Evolutionary conservation across 1,140 invertebrate genomes (phyloP).

Genomic region (Ditylenchus dipsaci): DNA sequence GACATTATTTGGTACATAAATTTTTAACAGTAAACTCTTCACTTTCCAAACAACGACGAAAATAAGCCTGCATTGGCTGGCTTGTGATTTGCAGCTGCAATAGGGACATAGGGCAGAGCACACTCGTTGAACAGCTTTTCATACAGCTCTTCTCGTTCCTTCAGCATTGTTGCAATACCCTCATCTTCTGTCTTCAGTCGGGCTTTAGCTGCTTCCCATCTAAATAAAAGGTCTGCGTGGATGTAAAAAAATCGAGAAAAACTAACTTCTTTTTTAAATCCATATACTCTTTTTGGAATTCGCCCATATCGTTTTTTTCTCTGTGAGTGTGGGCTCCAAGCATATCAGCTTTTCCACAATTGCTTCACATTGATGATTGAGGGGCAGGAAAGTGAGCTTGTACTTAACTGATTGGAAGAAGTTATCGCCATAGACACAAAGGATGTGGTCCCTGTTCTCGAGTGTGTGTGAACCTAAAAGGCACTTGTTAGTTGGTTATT

Average conservation of each 20-base stretch:
- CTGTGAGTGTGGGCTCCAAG: conserved; percentile 33
- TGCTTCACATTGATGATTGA: conserved; percentile 16
- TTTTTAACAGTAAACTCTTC: not conserved
- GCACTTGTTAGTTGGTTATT: not conserved
- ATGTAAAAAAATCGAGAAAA: conserved; percentile 5
- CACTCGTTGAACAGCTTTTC: conserved; percentile 29
- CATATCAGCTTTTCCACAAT: conserved; percentile 34
- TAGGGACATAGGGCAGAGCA: conserved; percentile 8
- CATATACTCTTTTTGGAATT: conserved; percentile 54
- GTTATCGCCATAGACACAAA: conserved; percentile 57
- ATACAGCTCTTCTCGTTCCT: conserved; percentile 23
- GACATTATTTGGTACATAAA: no score
- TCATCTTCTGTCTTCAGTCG: conserved; percentile 24
- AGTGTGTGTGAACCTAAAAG: conserved; percentile 45
- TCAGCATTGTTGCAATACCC: conserved; percentile 18
- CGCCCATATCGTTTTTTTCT: conserved; percentile 52
- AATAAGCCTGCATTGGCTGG: conserved; percentile 19
- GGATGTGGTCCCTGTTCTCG: conserved; percentile 43
- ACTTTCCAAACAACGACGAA: conserved; percentile 20
- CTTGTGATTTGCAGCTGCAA: conserved; percentile 8
- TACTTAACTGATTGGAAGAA: conserved; percentile 51
- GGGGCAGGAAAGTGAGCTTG: conserved; percentile 31
- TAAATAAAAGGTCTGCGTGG: not conserved
- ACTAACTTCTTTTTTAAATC: conserved; percentile 50
- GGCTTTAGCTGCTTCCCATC: conserved; percentile 31